Evolutionary conservation across 1,140 invertebrate genomes (phyloP).

Genomic region (Stratiolaelaps scimitus): DNA sequence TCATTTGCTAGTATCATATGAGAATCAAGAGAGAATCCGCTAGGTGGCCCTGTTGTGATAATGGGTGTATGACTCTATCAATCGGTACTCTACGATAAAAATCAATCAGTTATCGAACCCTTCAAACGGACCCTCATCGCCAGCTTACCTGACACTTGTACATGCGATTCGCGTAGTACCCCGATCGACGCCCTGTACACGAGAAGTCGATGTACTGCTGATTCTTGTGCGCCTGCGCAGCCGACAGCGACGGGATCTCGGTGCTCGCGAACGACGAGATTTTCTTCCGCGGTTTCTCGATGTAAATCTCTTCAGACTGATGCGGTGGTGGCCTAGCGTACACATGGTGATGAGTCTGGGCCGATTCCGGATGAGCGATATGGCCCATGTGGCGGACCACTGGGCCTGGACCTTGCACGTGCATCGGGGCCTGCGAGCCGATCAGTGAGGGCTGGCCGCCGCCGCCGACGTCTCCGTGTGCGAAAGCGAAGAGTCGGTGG

Average conservation of each 20-base stretch:
- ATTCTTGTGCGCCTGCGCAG: constrained; percentile 1
- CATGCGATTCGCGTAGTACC: constrained; percentile 26
- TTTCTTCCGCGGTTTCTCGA: not conserved
- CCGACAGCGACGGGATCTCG: not conserved
- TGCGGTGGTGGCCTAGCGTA: not conserved
- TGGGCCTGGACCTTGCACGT: not conserved
- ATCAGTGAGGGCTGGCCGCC: not conserved
- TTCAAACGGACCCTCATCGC: too few species aligned
- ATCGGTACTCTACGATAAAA: too few species aligned
- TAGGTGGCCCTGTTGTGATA: too few species aligned
- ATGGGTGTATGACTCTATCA: too few species aligned
- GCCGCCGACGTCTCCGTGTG: too few species aligned
- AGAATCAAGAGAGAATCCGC: too few species aligned
- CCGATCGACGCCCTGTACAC: not conserved
- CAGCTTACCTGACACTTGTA: constrained; percentile 23
- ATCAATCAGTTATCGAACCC: too few species aligned
- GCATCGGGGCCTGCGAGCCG: not conserved
- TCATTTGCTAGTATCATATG: too few species aligned
- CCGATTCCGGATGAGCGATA: too few species aligned
- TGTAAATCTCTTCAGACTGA: not conserved
- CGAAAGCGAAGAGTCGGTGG: too few species aligned
- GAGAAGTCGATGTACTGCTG: constrained; percentile 14
- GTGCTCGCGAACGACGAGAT: not conserved
- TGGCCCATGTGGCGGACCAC: too few species aligned
- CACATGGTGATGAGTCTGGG: too few species aligned